phyloP scores from a whole-genome alignment of 2,888 invertebrate species.

The Anarsia innoxiella region DNA sequence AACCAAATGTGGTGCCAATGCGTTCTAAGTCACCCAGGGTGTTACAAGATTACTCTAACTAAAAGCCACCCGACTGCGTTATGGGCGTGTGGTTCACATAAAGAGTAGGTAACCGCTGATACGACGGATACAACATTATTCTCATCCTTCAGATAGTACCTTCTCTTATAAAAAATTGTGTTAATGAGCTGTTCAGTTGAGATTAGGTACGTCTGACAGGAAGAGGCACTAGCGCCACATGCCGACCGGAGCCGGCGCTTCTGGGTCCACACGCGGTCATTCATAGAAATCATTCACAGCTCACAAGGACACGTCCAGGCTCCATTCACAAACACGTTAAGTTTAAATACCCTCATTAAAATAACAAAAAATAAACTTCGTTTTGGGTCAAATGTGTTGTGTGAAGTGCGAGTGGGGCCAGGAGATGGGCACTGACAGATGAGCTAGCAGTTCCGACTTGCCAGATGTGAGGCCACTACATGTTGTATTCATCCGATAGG shows the following conservation, averaged over 20 bases:
- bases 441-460: constrained; percentile 40
- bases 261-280: constrained; percentile 32
- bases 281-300: constrained; percentile 27
- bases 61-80: constrained; percentile 3
- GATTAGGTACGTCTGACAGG: too few relatives aligned
- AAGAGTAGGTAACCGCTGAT: too few relatives aligned
- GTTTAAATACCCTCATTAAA: constrained; percentile 33
- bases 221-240: constrained; percentile 5
- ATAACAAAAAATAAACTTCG: constrained; percentile 40
- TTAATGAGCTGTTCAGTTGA: too few relatives aligned
- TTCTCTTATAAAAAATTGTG: too few relatives aligned
- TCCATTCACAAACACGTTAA: constrained; percentile 21
- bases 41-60: constrained; percentile 10
- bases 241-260: too few relatives aligned
- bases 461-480: constrained; percentile 38
- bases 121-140: too few relatives aligned
- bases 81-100: too few relatives aligned
- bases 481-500: constrained; percentile 19
- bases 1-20: constrained; percentile 30
- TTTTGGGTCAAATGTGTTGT: constrained; percentile 42
- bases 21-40: constrained; percentile 11
- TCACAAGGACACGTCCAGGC: constrained; percentile 15
- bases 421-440: constrained; percentile 35
- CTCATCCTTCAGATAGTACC: too few relatives aligned
- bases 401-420: constrained; percentile 29